phyloP scores from a whole-genome alignment of 1,140 invertebrate species.

The Cryptotermes secundus region DNA sequence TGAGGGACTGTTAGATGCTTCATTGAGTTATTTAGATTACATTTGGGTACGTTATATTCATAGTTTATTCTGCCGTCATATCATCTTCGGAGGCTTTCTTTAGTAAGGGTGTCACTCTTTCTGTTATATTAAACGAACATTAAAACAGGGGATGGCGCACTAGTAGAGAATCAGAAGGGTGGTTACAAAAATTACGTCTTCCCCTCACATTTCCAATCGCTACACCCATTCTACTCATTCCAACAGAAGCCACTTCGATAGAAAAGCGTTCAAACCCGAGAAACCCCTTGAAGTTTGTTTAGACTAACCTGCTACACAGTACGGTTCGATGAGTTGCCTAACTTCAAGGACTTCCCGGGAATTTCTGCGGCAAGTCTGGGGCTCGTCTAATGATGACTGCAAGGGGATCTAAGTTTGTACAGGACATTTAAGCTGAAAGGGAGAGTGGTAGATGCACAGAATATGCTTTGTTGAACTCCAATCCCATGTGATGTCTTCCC shows the following conservation, averaged over 20 bases:
- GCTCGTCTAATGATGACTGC: neutral
- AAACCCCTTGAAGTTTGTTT: neutral
- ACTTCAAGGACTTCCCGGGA: neutral
- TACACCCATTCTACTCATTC: neutral
- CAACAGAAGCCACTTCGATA: neutral
- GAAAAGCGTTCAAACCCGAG: neutral
- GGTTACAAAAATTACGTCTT: neutral
- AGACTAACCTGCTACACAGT: neutral
- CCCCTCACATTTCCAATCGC: neutral
- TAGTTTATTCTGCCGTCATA: too few relatives aligned
- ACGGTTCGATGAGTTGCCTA: neutral
- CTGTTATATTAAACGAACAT: conserved; percentile 1
- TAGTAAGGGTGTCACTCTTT: neutral
- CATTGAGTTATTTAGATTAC: too few relatives aligned
- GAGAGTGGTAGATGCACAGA: neutral
- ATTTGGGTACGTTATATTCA: too few relatives aligned
- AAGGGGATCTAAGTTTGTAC: neutral
- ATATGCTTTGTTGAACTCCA: conserved; percentile 14
- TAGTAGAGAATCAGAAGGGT: neutral
- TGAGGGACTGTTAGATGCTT: too few relatives aligned
- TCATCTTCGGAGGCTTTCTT: neutral
- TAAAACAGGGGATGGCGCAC: neutral
- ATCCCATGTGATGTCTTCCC: conserved; percentile 3
- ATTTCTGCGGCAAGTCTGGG: neutral
- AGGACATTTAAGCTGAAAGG: neutral